Base-by-base conservation (phyloP, 2,888 invertebrate species). In the Protula sp. region DNA sequence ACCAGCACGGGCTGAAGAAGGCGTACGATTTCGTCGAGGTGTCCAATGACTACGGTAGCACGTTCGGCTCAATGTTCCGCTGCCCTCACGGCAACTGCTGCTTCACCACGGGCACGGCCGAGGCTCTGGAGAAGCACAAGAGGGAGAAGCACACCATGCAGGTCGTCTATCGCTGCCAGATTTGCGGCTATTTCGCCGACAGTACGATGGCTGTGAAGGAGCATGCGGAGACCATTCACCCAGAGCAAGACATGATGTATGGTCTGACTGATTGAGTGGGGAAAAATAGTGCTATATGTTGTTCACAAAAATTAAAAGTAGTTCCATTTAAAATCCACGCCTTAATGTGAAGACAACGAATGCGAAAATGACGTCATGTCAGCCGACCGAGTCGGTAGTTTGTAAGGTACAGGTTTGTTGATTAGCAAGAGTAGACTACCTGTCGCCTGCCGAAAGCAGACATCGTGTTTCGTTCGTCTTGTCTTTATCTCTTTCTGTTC, bases 41-140 rank as follows among this genome's bases (percentile, higher is more conserved):
- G 38, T 63, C 63, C 3, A 63, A 61, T 45, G 58, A 65, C 55
- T 62, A 65, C 38, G 65, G 65, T n/a, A 48, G 56, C 54, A 58
- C 29, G 3, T 65, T 63, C 30, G 60, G 60, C 24, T 38, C 52
- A 9, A 63, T 65, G n/a, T 59, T 61, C 51, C 58, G 65, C 22
- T 65, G 65, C 54, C 30, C 48, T 30, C 57, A 60, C n/a, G 50
- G 57, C 38, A 61, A 58, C 55, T 65, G 65, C 48, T 63, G 31
- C 30, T 57, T 61, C 28, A 54, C 63, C 1, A 60, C 63, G 30
- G 54, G 30, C 26, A 61, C 51, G 45, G 54, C 57, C 47, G 24
- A 47, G 2, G 65, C 60, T 47, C 55, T 65, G 30, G 60, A 60
- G 54, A 31, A 48, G 26, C 65, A 65, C 55, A 45, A 45, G 0